A percentile compares a stretch with the other conserved stretches of the same genome.
Evolutionary conservation across 2,797 vertebrate species (phyloP).

Genomic region (Microhierax caerulescens): DNA sequence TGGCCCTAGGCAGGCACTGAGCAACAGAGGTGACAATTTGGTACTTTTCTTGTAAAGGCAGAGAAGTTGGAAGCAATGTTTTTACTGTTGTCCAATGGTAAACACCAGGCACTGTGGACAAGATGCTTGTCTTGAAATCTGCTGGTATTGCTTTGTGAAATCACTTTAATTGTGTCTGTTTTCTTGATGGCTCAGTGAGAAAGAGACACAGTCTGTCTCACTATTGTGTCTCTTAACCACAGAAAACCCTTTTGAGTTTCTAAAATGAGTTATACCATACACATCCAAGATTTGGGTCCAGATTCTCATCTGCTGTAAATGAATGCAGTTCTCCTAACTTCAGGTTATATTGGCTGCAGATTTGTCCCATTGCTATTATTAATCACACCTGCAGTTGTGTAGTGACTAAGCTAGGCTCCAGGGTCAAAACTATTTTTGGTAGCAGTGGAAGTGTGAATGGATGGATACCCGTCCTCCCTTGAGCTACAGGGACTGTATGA

Average conservation of each 20-base stretch:
- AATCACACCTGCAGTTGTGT: neutral
- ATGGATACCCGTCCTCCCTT: neutral
- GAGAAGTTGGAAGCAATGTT: neutral
- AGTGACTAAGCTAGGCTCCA: neutral
- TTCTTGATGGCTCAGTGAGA: neutral
- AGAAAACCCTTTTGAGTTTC: neutral
- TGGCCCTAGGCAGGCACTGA: neutral
- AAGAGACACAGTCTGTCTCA: neutral
- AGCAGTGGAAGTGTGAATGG: neutral
- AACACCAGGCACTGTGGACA: neutral
- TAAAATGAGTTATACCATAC: neutral
- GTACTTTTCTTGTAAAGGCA: neutral
- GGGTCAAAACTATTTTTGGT: slow-evolving; percentile 12
- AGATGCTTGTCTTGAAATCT: neutral
- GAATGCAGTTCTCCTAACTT: neutral
- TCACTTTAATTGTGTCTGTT: neutral
- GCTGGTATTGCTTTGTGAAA: neutral
- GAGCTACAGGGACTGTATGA: neutral
- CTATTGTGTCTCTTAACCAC: neutral
- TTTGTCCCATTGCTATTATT: neutral
- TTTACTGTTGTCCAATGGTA: neutral
- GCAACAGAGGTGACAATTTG: neutral
- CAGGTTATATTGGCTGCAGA: neutral
- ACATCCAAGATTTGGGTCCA: neutral
- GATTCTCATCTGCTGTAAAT: neutral